A percentile compares a stretch with the other conserved stretches of the same genome.
phyloP scores from a whole-genome alignment of 1,140 invertebrate species.

The Paramacrobiotus metropolitanus region DNA sequence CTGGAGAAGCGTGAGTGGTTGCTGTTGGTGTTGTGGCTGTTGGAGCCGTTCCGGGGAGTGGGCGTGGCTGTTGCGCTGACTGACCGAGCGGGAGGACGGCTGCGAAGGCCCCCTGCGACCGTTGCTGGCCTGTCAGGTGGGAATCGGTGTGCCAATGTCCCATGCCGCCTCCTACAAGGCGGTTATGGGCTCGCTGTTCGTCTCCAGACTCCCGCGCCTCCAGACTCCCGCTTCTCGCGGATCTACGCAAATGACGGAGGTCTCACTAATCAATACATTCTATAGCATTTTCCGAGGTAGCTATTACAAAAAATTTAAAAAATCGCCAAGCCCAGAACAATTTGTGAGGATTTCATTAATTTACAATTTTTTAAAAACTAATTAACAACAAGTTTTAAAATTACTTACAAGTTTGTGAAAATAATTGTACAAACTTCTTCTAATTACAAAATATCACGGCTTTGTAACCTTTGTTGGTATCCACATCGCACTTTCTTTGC shows the following conservation, averaged over 20 bases:
- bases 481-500: too few species aligned
- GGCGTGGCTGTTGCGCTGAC: conserved; percentile 65
- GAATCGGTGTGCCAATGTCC: not conserved
- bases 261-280: too few species aligned
- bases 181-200: conserved; percentile 15
- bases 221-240: conserved; percentile 18
- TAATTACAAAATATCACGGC: not conserved
- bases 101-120: not conserved
- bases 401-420: too few species aligned
- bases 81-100: conserved; percentile 27
- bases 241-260: conserved; percentile 14
- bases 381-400: too few species aligned
- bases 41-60: conserved; percentile 52
- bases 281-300: too few species aligned
- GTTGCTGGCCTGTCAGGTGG: not conserved
- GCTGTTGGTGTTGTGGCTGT: not conserved
- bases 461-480: conserved; percentile 46
- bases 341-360: not conserved
- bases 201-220: conserved; percentile 11
- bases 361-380: too few species aligned
- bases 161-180: not conserved
- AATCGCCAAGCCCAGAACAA: too few species aligned
- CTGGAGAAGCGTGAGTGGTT: not conserved
- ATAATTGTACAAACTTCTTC: too few species aligned
- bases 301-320: too few species aligned